phyloP scores from a whole-genome alignment of 1,140 invertebrate species.

The Hyles euphorbiae region DNA sequence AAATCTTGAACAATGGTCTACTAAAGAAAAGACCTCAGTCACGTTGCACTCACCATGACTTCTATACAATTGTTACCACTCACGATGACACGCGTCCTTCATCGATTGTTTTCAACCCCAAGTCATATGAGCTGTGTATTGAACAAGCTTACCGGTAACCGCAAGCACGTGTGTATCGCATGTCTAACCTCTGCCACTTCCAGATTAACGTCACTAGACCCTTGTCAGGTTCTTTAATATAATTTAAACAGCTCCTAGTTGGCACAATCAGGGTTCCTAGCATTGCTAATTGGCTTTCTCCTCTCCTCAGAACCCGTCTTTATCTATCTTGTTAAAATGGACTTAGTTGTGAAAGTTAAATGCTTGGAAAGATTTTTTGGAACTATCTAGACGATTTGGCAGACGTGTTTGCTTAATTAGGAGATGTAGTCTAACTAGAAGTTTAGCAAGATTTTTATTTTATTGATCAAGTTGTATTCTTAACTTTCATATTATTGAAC shows the following conservation, averaged over 20 bases:
- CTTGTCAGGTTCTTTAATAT: constrained; percentile 31
- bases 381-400: background rate
- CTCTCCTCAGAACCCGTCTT: constrained; percentile 24
- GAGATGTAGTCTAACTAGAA: no score
- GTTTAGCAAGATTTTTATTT: no score
- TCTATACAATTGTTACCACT: no score
- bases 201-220: constrained; percentile 6
- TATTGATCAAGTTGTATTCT: no score
- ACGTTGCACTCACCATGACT: no score
- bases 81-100: no score
- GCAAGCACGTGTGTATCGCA: constrained; percentile 4
- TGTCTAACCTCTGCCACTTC: background rate
- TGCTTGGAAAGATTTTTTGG: background rate
- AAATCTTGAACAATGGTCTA: no score
- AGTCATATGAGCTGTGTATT: constrained; percentile 5
- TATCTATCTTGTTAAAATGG: constrained; percentile 36
- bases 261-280: constrained; percentile 41
- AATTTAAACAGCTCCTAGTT: constrained; percentile 43
- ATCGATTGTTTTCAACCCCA: no score
- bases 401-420: no score
- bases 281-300: constrained; percentile 51
- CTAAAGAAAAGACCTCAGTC: no score
- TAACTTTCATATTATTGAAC: no score
- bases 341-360: constrained; percentile 4
- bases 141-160: constrained; percentile 4